Evolutionary conservation across 2,888 invertebrate genomes (phyloP).

Genomic region (Candidula unifasciata): DNA sequence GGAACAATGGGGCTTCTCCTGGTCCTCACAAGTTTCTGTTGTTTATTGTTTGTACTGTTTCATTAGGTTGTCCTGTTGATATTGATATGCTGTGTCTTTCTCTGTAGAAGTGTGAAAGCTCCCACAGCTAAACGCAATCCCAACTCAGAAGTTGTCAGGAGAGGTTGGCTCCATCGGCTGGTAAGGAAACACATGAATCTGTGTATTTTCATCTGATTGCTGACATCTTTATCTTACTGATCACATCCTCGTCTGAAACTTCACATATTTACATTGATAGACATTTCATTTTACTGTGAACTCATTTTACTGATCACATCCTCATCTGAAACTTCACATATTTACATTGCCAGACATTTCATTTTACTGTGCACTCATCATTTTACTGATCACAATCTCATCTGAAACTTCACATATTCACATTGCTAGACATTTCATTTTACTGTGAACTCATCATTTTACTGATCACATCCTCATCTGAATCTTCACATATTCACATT

Average conservation of each 20-base stretch:
- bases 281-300: not conserved
- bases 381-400: no score
- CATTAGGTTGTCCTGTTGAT: no score
- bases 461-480: not conserved
- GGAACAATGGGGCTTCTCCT: no score
- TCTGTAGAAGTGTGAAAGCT: conserved; percentile 76
- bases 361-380: not conserved
- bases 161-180: conserved; percentile 92
- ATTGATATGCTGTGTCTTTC: not conserved
- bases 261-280: no score
- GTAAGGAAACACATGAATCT: conserved; percentile 55
- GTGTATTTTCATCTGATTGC: not conserved
- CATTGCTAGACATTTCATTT: not conserved
- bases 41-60: no score
- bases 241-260: not conserved
- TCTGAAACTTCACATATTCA: not conserved
- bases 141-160: conserved; percentile 90
- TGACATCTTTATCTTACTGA: not conserved
- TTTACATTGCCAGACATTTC: not conserved
- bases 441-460: not conserved
- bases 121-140: conserved; percentile 90
- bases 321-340: no score
- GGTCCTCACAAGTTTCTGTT: no score
- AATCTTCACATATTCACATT: no score
- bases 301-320: not conserved